Evolutionary conservation across 1,140 invertebrate species (phyloP).

Genomic region (Tribolium madens): DNA sequence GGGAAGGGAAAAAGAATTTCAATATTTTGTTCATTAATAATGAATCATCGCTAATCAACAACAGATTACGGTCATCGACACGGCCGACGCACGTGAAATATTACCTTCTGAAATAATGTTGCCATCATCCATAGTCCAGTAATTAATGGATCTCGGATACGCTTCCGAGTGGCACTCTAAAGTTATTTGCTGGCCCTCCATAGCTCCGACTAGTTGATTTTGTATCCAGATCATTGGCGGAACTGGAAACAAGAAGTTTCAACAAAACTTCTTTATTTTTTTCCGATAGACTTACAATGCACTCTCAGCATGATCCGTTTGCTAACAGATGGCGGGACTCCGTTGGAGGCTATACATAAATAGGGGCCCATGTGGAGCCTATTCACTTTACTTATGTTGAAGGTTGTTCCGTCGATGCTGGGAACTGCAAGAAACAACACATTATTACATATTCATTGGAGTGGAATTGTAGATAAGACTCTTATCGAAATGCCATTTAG

Average conservation of each 20-base stretch:
- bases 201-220: constrained; percentile 84
- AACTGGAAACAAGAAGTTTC: constrained; percentile 70
- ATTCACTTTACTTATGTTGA: constrained; percentile 65
- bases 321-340: constrained; percentile 83
- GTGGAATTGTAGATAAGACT: constrained; percentile 28
- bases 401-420: constrained; percentile 64
- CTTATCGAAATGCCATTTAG: constrained; percentile 31
- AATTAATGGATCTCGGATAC: constrained; percentile 88
- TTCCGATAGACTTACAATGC: constrained; percentile 74
- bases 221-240: constrained; percentile 88
- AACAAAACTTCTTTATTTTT: constrained; percentile 10
- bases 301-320: constrained; percentile 81
- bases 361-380: constrained; percentile 67
- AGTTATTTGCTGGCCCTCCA: constrained; percentile 79
- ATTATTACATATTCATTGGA: constrained; percentile 42
- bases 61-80: constrained; percentile 33
- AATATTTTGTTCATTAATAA: constrained; percentile 34
- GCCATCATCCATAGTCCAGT: constrained; percentile 83
- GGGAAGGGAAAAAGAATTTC: not conserved
- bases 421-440: constrained; percentile 58
- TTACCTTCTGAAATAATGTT: constrained; percentile 86
- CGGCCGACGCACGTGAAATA: no score
- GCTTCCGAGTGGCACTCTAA: constrained; percentile 89
- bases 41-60: constrained; percentile 13
- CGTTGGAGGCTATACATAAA: constrained; percentile 75